Conservation (phyloP, 2,113 vertebrate genomes). For the Crotalus viridis region DNA sequence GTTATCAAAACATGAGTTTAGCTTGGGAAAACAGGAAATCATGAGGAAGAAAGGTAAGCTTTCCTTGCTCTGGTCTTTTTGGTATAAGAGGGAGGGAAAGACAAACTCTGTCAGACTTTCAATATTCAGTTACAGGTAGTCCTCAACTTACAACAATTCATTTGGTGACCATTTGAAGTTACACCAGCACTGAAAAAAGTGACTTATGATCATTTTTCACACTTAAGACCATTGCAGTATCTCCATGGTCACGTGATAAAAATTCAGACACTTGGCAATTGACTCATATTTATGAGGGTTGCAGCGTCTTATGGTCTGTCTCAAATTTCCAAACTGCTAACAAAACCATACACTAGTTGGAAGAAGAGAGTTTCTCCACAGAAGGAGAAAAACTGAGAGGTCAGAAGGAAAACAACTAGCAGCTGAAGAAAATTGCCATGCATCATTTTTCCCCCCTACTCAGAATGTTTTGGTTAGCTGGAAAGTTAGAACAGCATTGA, state of each 20-base stretch:
- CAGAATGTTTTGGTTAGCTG: background rate
- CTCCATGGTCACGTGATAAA: background rate
- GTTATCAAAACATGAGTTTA: background rate
- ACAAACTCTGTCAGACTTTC: background rate
- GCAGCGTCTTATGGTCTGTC: background rate
- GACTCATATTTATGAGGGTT: background rate
- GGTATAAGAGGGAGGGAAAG: background rate
- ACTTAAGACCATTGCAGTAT: background rate
- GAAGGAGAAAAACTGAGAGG: background rate
- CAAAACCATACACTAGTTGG: background rate
- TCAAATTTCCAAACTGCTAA: conserved; percentile 6
- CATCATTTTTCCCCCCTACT: background rate
- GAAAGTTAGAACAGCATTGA: background rate
- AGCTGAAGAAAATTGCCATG: background rate
- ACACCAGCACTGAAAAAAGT: background rate
- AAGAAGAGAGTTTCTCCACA: too few relatives aligned
- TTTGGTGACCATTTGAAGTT: background rate
- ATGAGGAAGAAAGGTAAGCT: background rate
- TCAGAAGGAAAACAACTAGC: background rate
- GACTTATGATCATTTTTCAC: too few relatives aligned
- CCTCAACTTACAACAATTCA: background rate
- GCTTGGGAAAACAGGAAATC: background rate
- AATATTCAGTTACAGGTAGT: background rate
- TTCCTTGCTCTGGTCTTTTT: background rate
- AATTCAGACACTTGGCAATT: background rate